Evolutionary conservation across 2,113 vertebrate genomes (phyloP).

Genomic region (Astatotilapia flaviijosephi): DNA sequence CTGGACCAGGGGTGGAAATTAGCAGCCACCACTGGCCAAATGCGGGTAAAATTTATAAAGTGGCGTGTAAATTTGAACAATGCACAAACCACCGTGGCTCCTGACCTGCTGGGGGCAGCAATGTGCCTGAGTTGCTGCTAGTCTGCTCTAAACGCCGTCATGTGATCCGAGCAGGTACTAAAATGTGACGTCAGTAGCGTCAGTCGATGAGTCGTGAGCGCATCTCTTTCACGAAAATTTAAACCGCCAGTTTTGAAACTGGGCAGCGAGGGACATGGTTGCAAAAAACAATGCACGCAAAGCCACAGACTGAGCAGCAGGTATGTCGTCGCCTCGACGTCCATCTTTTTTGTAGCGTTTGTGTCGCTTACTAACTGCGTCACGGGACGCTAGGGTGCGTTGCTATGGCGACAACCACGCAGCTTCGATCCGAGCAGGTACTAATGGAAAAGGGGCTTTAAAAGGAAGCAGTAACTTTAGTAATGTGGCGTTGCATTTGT

Average conservation of each 20-base stretch:
- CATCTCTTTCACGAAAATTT: rapidly evolving
- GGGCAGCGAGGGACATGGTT: not conserved
- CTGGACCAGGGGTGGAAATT: not conserved
- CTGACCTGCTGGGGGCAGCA: not conserved
- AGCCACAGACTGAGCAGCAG: not conserved
- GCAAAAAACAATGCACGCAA: rapidly evolving
- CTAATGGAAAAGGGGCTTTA: not conserved
- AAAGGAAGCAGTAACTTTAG: not conserved
- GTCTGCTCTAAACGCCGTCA: rapidly evolving
- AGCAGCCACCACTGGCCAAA: not conserved
- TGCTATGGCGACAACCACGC: not conserved
- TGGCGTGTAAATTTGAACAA: rapidly evolving
- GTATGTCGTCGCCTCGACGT: rapidly evolving
- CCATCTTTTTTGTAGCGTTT: not conserved
- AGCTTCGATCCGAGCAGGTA: not conserved
- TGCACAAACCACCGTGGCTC: not conserved
- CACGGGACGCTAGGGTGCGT: not conserved
- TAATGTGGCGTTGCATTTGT: not conserved
- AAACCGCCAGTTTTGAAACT: not conserved
- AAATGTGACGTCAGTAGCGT: not conserved
- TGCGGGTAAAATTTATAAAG: not conserved
- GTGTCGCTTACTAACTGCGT: not conserved
- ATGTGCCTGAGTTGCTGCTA: not conserved
- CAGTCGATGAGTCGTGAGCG: rapidly evolving
- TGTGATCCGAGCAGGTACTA: not conserved